phyloP scores from a whole-genome alignment of 1,140 invertebrate species.

The Calycopis cecrops region DNA sequence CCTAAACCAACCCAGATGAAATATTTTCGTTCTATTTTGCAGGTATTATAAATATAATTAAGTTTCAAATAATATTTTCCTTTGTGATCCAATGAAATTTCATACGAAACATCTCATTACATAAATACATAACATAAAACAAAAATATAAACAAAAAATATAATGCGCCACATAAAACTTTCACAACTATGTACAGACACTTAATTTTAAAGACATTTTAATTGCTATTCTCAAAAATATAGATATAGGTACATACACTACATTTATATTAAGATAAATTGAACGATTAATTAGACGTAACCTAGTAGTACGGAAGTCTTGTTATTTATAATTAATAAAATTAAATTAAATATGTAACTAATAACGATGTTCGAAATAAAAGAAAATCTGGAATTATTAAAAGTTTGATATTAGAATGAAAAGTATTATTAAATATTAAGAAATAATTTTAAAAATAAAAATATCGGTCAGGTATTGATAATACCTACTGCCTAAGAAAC shows the following conservation, averaged over 20 bases:
- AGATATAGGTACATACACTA: constrained; percentile 70
- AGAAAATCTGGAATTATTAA: constrained; percentile 14
- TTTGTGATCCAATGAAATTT: constrained; percentile 26
- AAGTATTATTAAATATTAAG: constrained; percentile 17
- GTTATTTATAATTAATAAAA: constrained; percentile 32
- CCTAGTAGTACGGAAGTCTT: constrained; percentile 58
- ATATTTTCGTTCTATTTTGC: not conserved
- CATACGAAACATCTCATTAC: constrained; percentile 49
- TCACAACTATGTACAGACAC: constrained; percentile 70
- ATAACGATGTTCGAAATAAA: constrained; percentile 9
- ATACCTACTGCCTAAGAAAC: constrained; percentile 55
- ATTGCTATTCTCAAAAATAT: constrained; percentile 68
- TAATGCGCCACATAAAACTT: constrained; percentile 72
- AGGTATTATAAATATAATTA: too few species aligned
- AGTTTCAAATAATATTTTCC: not conserved
- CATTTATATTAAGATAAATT: constrained; percentile 65
- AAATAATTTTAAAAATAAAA: constrained; percentile 7
- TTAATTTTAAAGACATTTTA: constrained; percentile 61
- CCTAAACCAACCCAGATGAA: not conserved
- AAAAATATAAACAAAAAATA: constrained; percentile 63
- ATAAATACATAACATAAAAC: constrained; percentile 69
- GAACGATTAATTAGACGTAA: constrained; percentile 47
- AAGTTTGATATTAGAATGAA: constrained; percentile 11
- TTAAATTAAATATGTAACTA: constrained; percentile 16
- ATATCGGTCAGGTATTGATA: constrained; percentile 39